Evolutionary conservation across 2,797 vertebrate species (phyloP).

Genomic region (Glossophaga mutica): DNA sequence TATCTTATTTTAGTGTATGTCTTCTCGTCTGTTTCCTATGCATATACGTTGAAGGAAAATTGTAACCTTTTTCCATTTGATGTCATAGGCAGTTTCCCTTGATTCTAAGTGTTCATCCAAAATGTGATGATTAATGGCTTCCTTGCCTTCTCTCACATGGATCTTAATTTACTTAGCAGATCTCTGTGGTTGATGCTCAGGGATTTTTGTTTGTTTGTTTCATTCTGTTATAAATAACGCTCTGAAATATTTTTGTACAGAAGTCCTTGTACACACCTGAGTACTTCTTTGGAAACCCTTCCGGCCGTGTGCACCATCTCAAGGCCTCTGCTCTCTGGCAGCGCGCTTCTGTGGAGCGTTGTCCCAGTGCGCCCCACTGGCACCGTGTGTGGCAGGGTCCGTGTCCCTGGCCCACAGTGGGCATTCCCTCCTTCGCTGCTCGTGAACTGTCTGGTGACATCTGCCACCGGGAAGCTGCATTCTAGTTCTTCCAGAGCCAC

Average conservation of each 20-base stretch:
- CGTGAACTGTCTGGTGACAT: not conserved
- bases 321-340: not conserved
- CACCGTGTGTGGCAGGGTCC: rapidly evolving
- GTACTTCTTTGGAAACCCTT: not conserved
- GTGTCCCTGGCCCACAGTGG: not conserved
- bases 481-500: not conserved
- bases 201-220: not conserved
- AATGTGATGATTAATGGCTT: not conserved
- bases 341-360: not conserved
- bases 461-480: not conserved
- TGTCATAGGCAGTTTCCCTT: not conserved
- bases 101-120: not conserved
- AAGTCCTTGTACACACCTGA: not conserved
- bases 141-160: not conserved
- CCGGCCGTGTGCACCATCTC: rapidly evolving
- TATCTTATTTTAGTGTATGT: not conserved
- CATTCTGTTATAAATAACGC: not conserved
- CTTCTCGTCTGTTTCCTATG: not conserved
- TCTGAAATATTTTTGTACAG: not conserved
- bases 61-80: not conserved
- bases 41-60: not conserved
- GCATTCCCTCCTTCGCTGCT: not conserved
- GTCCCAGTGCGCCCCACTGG: not conserved
- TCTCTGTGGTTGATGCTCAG: not conserved
- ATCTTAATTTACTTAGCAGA: not conserved